Percentiles rank a stretch among this genome's conserved stretches.
phyloP scores from a whole-genome alignment of 2,888 invertebrate genomes.

The Lissonota sp. region DNA sequence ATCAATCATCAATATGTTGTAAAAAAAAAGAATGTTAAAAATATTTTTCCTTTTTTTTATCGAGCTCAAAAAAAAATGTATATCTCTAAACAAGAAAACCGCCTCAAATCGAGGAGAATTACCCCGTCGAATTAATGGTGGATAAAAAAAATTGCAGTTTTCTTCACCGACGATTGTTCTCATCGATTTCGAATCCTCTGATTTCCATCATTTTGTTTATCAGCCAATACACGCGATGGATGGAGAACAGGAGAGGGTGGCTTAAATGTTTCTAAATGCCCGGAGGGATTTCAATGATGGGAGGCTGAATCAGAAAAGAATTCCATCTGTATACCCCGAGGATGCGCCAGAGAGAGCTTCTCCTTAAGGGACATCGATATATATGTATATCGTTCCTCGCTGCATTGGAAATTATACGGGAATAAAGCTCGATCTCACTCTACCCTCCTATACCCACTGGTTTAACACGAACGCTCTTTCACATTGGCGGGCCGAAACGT shows the following conservation, averaged over 20 bases:
- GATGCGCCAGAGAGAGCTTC: conserved; percentile 24
- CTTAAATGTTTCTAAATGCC: conserved; percentile 35
- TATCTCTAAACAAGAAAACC: too few relatives aligned
- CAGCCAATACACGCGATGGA: too few relatives aligned
- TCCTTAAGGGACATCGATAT: not conserved
- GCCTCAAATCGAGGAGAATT: too few relatives aligned
- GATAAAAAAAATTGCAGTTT: too few relatives aligned
- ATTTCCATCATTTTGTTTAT: too few relatives aligned
- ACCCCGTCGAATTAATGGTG: too few relatives aligned
- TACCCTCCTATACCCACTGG: conserved; percentile 20
- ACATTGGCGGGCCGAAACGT: conserved; percentile 25
- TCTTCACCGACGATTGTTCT: too few relatives aligned
- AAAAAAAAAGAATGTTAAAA: too few relatives aligned
- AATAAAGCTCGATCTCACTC: conserved; percentile 16
- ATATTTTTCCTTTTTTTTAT: too few relatives aligned
- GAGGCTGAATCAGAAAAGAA: conserved; percentile 18
- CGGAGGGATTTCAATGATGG: conserved; percentile 41
- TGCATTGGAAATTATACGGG: conserved; percentile 56
- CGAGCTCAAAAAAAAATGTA: too few relatives aligned
- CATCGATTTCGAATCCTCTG: too few relatives aligned
- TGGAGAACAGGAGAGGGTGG: conserved; percentile 6
- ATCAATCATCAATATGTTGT: too few relatives aligned
- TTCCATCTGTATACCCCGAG: conserved; percentile 11
- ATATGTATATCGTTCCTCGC: conserved; percentile 4
- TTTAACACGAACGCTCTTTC: conserved; percentile 17